These are phyloP conservation scores for Tupaia chinensis DNA, from an alignment of 2,113 vertebrate species.

Conservation along the genomic window DNA sequence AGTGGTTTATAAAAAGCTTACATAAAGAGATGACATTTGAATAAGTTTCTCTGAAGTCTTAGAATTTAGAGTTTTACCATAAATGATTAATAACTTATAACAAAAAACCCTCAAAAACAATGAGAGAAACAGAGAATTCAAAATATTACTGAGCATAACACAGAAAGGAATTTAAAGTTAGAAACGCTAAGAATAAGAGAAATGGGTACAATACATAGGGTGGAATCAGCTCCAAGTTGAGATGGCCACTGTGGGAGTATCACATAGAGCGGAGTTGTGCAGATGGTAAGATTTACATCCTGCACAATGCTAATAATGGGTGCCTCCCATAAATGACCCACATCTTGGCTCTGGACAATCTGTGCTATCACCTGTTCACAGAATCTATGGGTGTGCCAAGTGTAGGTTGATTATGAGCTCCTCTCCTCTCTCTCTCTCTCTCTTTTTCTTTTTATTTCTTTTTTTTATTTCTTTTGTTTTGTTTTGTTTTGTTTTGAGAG, in stretches of 20 bases:
- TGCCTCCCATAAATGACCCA: background rate
- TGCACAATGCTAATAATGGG: too few relatives aligned
- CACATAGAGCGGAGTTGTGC: background rate
- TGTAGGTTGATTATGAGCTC: background rate
- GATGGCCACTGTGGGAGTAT: background rate
- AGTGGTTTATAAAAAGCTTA: background rate
- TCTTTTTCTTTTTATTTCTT: too few relatives aligned
- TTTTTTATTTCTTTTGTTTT: too few relatives aligned
- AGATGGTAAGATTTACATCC: background rate
- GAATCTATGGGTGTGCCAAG: background rate
- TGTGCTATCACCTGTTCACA: background rate
- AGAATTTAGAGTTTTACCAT: background rate
- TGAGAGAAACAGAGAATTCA: background rate
- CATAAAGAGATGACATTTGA: background rate
- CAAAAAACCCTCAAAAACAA: background rate
- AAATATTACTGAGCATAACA: background rate
- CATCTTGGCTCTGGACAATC: background rate
- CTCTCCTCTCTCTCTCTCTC: too few relatives aligned
- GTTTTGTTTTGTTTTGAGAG: too few relatives aligned
- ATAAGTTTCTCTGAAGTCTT: background rate
- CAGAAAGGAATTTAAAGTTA: background rate
- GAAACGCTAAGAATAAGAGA: background rate
- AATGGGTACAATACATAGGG: too few relatives aligned
- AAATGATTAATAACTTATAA: background rate
- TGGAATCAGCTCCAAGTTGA: background rate